Base-by-base conservation (phyloP, 2,888 invertebrate genomes). In the Acleris sparsana region DNA sequence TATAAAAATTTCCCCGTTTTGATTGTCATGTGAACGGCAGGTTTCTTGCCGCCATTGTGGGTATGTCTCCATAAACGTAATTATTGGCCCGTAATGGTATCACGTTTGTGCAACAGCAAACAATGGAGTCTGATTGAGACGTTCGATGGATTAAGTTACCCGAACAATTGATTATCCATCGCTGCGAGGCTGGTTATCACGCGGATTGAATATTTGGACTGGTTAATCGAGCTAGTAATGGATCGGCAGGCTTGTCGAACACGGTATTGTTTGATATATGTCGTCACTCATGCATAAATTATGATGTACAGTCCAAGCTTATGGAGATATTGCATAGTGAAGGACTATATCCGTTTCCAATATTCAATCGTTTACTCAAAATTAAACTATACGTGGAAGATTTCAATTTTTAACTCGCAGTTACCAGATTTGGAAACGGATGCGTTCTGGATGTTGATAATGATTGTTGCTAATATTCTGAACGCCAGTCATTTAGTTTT, bases 21-120 rank as follows among this genome's bases (percentile, higher is more conserved):
- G 86, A 86, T 85, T 86, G 86, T 83, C 84, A 84, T 86, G 84
- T 79, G 85, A 86, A 85, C 76, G 68, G 29, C 17, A 18, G 20
- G 25, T 18, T 65, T 66, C 53, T 66, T 66, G 61, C 29, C 20
- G 13, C 46, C 5, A 62, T 66, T 62, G 66, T 53, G 72, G 70
- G 72, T 72, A 72, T 74, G 71, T 68, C 66, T 72, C 73, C 72
- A 71, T 67, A 75, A 61, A 72, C 69, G 66, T 76, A 80, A 80
- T 75, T 79, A 70, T 71, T 73, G 18, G 70, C 58, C 73, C 73
- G 70, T 76, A 73, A 72, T 71, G 61, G 49, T 53, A 67, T 62
- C 57, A 52, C 11, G 64, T 48, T 64, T 55, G 64, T 61, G 68
- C 64, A 68, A 68, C 60, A 57, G 44, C 7, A 16, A 55, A 67